These are phyloP conservation scores for Lacerta bilineata DNA, from an alignment of 2,797 vertebrate species.

Conservation along the genomic window DNA sequence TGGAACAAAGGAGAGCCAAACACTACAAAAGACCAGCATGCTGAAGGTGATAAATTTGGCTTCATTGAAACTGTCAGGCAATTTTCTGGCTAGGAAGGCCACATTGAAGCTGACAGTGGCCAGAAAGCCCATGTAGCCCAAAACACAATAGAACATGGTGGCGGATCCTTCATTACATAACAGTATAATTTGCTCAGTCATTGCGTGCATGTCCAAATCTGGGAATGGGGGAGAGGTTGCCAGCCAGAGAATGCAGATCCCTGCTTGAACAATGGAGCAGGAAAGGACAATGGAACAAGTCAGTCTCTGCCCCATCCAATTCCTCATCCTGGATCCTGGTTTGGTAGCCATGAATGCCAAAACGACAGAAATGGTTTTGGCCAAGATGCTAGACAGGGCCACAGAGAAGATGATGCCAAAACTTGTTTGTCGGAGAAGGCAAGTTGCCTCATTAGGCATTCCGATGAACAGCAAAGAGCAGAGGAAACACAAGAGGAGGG, in stretches of 20 bases:
- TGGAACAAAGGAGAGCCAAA: slow-evolving; percentile 51
- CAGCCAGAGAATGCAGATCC: background rate
- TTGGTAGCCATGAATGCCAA: background rate
- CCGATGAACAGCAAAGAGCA: background rate
- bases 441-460: background rate
- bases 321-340: background rate
- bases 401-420: background rate
- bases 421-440: background rate
- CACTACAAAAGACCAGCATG: slow-evolving; percentile 50
- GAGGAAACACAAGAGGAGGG: background rate
- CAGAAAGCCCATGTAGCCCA: background rate
- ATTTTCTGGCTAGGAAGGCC: slow-evolving; percentile 9
- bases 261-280: background rate
- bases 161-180: background rate
- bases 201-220: background rate
- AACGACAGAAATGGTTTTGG: background rate
- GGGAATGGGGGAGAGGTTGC: slow-evolving; percentile 20
- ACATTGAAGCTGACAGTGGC: background rate
- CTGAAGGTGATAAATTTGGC: slow-evolving; percentile 50
- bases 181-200: background rate
- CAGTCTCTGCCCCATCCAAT: background rate
- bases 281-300: background rate
- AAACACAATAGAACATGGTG: background rate
- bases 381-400: background rate
- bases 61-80: slow-evolving; percentile 51